Evolutionary conservation across 2,888 invertebrate genomes (phyloP).

Genomic region (Fabriciana adippe): DNA sequence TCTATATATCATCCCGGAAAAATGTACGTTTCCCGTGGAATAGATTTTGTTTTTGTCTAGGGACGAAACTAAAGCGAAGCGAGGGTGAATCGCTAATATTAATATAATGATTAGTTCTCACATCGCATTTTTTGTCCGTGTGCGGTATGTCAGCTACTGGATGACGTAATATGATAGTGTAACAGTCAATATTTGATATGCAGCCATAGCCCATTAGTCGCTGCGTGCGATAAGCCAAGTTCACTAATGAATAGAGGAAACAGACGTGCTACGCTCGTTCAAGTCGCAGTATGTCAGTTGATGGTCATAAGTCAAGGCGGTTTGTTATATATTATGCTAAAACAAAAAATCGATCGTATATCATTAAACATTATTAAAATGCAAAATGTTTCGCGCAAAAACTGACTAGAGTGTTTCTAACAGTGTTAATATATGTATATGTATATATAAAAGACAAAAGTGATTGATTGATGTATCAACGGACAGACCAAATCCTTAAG

Average conservation of each 20-base stretch:
- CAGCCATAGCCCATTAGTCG: conserved; percentile 61
- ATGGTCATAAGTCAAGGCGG: conserved; percentile 17
- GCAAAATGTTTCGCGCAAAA: too few relatives aligned
- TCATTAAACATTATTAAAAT: too few relatives aligned
- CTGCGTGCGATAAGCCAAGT: conserved; percentile 68
- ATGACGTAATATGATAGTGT: conserved; percentile 74
- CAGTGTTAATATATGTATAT: too few relatives aligned
- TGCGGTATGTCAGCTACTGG: conserved; percentile 37
- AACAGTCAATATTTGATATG: conserved; percentile 78
- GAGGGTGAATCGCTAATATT: too few relatives aligned
- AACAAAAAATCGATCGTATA: not conserved
- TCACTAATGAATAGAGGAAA: conserved; percentile 72
- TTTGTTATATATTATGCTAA: not conserved
- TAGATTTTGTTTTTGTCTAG: too few relatives aligned
- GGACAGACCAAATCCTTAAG: too few relatives aligned
- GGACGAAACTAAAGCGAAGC: too few relatives aligned
- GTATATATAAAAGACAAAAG: too few relatives aligned
- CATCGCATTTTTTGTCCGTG: not conserved
- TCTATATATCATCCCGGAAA: too few relatives aligned
- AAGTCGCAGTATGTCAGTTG: not conserved
- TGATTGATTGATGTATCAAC: too few relatives aligned
- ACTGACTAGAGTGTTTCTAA: too few relatives aligned
- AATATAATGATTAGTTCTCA: not conserved
- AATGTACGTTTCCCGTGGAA: too few relatives aligned
- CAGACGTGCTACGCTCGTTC: conserved; percentile 37